Conservation (phyloP, 2,797 vertebrate species). For the Tenualosa thibaudeaui region DNA sequence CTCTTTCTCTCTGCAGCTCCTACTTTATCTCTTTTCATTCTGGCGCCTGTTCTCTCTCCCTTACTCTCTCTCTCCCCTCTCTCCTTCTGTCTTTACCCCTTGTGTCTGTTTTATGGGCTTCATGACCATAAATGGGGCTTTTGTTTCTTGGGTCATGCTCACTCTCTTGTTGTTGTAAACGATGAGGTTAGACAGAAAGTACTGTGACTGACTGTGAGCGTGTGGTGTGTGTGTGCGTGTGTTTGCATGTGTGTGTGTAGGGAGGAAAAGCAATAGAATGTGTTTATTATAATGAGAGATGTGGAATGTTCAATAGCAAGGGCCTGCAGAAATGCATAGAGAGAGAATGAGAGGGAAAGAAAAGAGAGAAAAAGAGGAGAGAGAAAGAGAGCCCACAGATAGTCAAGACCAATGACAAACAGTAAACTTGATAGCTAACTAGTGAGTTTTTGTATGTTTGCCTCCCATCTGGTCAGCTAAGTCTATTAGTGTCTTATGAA, state of each 20-base stretch:
- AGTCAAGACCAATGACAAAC: background rate
- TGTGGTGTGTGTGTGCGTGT: conserved; percentile 2
- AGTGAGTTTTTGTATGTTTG: background rate
- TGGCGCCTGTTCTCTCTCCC: background rate
- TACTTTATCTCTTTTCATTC: conserved; percentile 1
- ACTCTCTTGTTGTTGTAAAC: conserved; percentile 30
- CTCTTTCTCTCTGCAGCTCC: background rate
- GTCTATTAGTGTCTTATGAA: background rate
- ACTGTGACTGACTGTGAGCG: background rate
- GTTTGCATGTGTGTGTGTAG: background rate
- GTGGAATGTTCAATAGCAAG: conserved; percentile 7
- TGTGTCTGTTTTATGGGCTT: conserved; percentile 31
- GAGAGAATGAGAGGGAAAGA: conserved; percentile 5
- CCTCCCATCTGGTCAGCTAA: background rate
- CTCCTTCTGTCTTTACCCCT: background rate
- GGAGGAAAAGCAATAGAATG: background rate
- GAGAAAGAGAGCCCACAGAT: background rate
- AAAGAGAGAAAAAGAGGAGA: conserved; percentile 5
- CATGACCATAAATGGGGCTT: conserved; percentile 50
- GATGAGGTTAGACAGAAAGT: conserved; percentile 1
- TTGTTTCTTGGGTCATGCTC: conserved; percentile 40
- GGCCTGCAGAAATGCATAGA: background rate
- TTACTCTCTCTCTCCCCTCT: background rate
- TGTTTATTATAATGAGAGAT: conserved; percentile 20
- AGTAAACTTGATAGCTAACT: background rate